Conservation (phyloP, 1,140 invertebrate genomes). For the Cardiocondyla obscurior region DNA sequence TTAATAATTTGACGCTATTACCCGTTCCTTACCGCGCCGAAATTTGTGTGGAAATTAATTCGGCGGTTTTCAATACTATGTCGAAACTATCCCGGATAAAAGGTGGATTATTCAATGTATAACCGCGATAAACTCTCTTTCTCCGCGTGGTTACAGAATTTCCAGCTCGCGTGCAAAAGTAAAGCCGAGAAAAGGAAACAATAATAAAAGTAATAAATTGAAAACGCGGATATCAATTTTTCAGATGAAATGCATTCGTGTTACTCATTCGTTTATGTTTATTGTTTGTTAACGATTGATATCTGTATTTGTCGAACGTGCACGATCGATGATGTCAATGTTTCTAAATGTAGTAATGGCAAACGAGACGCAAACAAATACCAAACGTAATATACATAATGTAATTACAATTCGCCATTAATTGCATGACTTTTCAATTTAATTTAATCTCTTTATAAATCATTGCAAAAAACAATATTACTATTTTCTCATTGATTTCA, state of each 20-base stretch:
- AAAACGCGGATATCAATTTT: background rate
- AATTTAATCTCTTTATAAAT: background rate
- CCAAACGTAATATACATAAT: background rate
- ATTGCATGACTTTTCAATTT: background rate
- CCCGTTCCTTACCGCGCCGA: background rate
- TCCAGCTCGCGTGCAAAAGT: background rate
- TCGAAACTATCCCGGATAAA: background rate
- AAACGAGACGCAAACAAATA: background rate
- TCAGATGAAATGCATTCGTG: background rate
- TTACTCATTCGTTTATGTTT: background rate
- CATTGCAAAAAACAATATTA: background rate
- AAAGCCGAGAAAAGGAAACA: background rate
- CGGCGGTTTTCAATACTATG: background rate
- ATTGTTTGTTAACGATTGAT: background rate
- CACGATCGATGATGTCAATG: background rate
- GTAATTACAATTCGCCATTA: background rate
- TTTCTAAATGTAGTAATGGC: background rate
- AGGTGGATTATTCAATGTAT: background rate
- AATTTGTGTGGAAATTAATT: background rate
- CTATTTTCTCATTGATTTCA: background rate
- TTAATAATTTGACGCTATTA: conserved; percentile 13
- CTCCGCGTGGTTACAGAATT: background rate
- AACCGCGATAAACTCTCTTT: background rate
- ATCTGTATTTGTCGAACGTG: background rate
- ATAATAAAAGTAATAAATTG: background rate